phyloP scores from a whole-genome alignment of 2,888 invertebrate genomes.

The Trimorus sp. region DNA sequence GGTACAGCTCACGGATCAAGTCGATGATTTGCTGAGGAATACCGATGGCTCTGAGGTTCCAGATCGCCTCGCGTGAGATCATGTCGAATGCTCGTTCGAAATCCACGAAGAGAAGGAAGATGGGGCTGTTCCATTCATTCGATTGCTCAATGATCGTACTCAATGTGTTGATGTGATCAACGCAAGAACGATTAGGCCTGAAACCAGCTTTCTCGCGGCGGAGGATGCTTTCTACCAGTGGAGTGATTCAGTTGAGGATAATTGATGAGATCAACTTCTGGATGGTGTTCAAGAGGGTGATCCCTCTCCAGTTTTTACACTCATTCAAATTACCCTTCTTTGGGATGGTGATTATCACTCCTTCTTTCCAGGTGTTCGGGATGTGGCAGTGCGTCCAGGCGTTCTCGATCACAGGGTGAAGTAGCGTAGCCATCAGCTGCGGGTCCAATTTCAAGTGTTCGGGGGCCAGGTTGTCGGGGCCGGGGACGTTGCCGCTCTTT shows the following conservation, averaged over 20 bases:
- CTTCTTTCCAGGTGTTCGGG: no score
- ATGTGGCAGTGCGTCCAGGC: no score
- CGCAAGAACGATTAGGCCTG: constrained; percentile 15
- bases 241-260: constrained; percentile 22
- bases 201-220: constrained; percentile 10
- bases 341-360: no score
- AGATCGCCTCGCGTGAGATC: background rate
- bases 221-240: constrained; percentile 14
- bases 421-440: background rate
- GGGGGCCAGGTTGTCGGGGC: constrained; percentile 22
- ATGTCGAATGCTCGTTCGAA: constrained; percentile 20
- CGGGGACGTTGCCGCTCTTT: constrained; percentile 20
- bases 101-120: constrained; percentile 25
- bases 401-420: constrained; percentile 8
- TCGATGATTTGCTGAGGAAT: constrained; percentile 8
- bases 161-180: constrained; percentile 29
- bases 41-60: constrained; percentile 10
- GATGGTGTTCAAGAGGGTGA: constrained; percentile 27
- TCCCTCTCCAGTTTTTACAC: constrained; percentile 12
- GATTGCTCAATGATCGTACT: constrained; percentile 21
- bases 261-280: constrained; percentile 29
- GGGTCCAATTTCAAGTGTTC: constrained; percentile 7
- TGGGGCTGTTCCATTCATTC: background rate
- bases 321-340: no score
- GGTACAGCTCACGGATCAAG: constrained; percentile 18